Evolutionary conservation across 2,113 vertebrate species (phyloP).

Genomic region (Mobula birostris): DNA sequence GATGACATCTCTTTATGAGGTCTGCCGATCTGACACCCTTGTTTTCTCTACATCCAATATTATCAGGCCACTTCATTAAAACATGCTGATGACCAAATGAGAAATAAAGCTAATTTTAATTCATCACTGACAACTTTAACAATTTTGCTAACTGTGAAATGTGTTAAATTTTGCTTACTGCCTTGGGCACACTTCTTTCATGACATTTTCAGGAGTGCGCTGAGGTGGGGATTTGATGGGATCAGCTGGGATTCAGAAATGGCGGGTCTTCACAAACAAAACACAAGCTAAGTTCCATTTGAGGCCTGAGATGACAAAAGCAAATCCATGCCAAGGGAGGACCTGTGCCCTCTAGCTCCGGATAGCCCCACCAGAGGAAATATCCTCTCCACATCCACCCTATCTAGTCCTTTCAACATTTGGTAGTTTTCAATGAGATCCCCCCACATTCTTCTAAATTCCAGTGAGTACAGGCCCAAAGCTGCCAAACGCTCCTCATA

Average conservation of each 20-base stretch:
- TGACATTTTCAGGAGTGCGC: background rate
- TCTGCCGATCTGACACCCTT: background rate
- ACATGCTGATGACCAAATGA: background rate
- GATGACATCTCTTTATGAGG: background rate
- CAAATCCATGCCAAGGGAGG: background rate
- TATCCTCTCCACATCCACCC: too few species aligned
- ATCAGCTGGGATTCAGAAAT: background rate
- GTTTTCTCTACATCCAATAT: background rate
- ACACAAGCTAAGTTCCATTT: background rate
- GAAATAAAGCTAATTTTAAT: constrained; percentile 4
- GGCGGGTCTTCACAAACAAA: background rate
- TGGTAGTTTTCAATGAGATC: too few species aligned
- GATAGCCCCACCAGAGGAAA: too few species aligned
- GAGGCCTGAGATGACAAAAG: background rate
- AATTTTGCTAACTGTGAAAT: background rate
- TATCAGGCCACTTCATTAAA: background rate
- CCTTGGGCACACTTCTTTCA: background rate
- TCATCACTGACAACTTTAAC: background rate
- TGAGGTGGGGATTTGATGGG: background rate
- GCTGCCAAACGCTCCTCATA: too few species aligned
- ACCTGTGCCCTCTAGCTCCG: too few species aligned
- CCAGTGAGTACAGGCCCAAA: too few species aligned
- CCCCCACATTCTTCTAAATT: too few species aligned
- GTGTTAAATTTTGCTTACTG: too few species aligned
- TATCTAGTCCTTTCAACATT: too few species aligned